Base-by-base conservation (phyloP, 2,113 vertebrate genomes). In the Malurus cyaneus region DNA sequence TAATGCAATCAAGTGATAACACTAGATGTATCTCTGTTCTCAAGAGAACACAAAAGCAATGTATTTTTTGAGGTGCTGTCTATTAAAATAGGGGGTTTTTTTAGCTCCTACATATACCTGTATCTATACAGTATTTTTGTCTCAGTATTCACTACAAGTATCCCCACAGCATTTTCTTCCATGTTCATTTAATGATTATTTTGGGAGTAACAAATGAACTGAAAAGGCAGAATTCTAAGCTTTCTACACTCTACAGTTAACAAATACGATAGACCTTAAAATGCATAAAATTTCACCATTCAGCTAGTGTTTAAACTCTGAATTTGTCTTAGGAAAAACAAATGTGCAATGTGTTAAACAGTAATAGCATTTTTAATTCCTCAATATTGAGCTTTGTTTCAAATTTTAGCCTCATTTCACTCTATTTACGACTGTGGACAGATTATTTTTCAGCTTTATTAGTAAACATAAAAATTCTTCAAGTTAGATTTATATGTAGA, bases 251-350 rank as follows among this genome's bases (percentile, higher is more conserved):
- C 39, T 50, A 24, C 18, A 47, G 18, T 82, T 71, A 82, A 31
- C 7, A 77, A 69, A 47, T 1, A 57, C 3, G 2, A 65, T 12
- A 88, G 12, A 16, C 0, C 0, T 31, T 49, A 49, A 49, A 49
- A 32, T 29, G 2, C 34, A 62, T 72, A 36, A 29, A 60, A 42
- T 12, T 71, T 56, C 52, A 29, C 14, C 32, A 71, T 82, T 69
- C 8, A 50, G 59, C 1, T 4, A 18, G 13, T 57, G 12, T 79
- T 86, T 85, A 84, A 80, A 72, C 23, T 59, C 13, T 34, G 23
- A 72, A 39, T 69, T 92, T 70, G 16, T 44, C 13, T 46, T 36
- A 62, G n/a, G 7, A 81, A 85, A 15, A 10, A 31, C 9, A 92
- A 74, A 82, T 41, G 7, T 3, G 1, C 2, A 60, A 21, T 69